Percentiles rank a stretch among this genome's conserved stretches.
These are phyloP conservation scores for Bicyclus anynana DNA, from an alignment of 1,140 invertebrate genomes.

Conservation along the genomic window DNA sequence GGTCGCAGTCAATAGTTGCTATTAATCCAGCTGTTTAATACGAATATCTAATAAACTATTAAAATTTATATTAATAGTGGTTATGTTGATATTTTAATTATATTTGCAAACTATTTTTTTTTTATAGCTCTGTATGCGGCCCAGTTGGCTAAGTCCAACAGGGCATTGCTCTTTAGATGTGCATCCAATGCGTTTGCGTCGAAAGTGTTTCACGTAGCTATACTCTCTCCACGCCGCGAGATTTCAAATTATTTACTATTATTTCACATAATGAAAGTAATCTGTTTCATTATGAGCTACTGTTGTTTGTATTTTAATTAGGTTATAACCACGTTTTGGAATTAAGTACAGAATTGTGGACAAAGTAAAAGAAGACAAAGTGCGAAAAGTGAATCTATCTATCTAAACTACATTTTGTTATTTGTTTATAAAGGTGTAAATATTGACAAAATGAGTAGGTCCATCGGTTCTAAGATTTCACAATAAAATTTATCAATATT, in stretches of 20 bases:
- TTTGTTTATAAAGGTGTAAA: too few relatives aligned
- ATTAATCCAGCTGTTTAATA: constrained; percentile 3
- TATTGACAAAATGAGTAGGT: too few relatives aligned
- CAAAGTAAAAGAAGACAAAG: too few relatives aligned
- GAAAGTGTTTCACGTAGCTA: constrained; percentile 57
- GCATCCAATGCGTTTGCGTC: constrained; percentile 52
- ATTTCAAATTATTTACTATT: constrained; percentile 12
- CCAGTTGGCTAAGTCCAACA: constrained; percentile 66
- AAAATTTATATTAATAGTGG: background rate
- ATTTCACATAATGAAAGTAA: background rate
- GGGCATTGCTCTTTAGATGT: constrained; percentile 65
- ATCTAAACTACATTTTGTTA: too few relatives aligned
- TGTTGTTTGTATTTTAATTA: too few relatives aligned
- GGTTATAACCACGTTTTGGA: too few relatives aligned
- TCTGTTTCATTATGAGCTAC: too few relatives aligned
- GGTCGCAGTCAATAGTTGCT: background rate
- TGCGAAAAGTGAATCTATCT: too few relatives aligned
- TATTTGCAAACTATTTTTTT: background rate
- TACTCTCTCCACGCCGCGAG: constrained; percentile 29
- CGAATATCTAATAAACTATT: background rate
- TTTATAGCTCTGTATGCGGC: constrained; percentile 18
- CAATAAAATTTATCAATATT: too few relatives aligned
- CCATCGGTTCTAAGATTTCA: too few relatives aligned
- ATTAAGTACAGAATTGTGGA: too few relatives aligned
- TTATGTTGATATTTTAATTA: too few relatives aligned